Evolutionary conservation across 1,140 invertebrate genomes (phyloP).

Genomic region (Eulimnadia texana): DNA sequence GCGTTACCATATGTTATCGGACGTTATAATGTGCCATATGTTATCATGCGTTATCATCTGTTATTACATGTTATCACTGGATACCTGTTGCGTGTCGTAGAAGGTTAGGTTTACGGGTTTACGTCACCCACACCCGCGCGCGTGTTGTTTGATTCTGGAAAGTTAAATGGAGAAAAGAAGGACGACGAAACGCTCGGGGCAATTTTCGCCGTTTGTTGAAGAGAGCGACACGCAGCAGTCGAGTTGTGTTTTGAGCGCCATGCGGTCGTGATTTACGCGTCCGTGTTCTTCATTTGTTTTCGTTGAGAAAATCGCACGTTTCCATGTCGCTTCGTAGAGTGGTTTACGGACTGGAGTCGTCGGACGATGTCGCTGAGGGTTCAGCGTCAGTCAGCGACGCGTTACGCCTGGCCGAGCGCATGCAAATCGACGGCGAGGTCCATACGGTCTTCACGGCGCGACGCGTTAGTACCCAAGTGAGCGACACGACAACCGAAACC

Average conservation of each 20-base stretch:
- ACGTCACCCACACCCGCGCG: no score
- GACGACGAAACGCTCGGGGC: background rate
- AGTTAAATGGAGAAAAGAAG: no score
- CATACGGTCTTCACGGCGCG: slow-evolving; percentile 66
- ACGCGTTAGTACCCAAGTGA: slow-evolving; percentile 62
- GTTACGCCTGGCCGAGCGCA: slow-evolving; percentile 14
- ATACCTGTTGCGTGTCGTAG: no score
- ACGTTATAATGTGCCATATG: no score
- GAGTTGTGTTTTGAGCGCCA: background rate
- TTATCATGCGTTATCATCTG: no score
- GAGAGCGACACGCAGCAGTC: background rate
- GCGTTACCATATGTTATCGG: no score
- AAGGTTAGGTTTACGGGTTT: no score
- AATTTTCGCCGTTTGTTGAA: background rate
- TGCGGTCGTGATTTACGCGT: background rate
- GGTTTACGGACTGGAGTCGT: background rate
- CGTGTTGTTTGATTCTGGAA: no score
- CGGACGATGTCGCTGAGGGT: slow-evolving; percentile 18
- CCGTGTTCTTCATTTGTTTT: background rate
- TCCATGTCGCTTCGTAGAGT: background rate
- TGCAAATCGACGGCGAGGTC: slow-evolving; percentile 33
- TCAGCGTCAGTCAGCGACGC: slow-evolving; percentile 20
- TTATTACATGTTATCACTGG: no score
- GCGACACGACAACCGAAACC: slow-evolving; percentile 46
- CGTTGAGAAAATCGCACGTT: background rate